Conservation (phyloP, 1,140 invertebrate species). For the Nebria ingens region DNA sequence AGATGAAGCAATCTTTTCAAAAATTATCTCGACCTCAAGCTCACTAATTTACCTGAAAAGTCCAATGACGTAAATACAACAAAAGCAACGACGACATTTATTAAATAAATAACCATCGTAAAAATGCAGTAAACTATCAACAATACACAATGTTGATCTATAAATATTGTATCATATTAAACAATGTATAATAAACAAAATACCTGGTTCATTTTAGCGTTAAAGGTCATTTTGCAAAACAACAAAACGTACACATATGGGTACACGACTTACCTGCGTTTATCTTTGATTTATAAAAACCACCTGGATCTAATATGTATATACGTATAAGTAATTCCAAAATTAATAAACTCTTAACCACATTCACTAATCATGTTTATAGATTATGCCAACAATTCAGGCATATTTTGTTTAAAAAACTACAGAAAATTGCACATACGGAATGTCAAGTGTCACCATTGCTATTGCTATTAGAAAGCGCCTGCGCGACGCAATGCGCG, state of each 20-base stretch:
- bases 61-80: not conserved
- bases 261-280: not conserved
- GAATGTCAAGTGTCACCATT: constrained; percentile 6
- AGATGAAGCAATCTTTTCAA: no score
- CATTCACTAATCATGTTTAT: not conserved
- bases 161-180: not conserved
- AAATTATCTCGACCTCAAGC: no score
- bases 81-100: not conserved
- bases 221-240: not conserved
- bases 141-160: not conserved
- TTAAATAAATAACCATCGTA: not conserved
- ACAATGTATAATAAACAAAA: not conserved
- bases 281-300: not conserved
- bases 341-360: not conserved
- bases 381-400: not conserved
- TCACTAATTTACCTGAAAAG: no score
- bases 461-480: no score
- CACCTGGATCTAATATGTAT: not conserved
- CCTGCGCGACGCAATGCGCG: no score
- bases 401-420: not conserved
- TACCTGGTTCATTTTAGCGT: not conserved
- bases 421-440: not conserved
- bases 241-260: not conserved
- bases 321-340: not conserved
- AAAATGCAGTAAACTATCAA: not conserved